Conservation (phyloP, 2,797 vertebrate species). For the Saxicola maurus region DNA sequence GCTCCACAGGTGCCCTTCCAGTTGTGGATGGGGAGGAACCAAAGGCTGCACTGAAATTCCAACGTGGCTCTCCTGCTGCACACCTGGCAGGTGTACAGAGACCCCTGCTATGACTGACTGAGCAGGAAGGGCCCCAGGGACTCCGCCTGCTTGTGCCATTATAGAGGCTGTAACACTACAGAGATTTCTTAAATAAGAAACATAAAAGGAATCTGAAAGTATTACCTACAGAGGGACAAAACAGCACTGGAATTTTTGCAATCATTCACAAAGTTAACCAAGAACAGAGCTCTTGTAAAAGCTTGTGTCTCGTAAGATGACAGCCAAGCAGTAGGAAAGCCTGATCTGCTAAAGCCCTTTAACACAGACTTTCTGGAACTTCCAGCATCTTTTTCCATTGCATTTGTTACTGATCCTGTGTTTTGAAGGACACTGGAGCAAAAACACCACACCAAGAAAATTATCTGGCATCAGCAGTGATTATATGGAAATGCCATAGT, state of each 20-base stretch:
- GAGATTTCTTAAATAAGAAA: background rate
- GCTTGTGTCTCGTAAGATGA: background rate
- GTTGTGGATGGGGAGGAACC: background rate
- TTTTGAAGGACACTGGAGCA: background rate
- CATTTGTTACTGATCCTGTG: background rate
- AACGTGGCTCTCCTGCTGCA: background rate
- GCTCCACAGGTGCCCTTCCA: background rate
- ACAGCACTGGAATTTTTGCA: background rate
- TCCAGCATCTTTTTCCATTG: background rate
- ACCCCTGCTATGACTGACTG: fast-evolving
- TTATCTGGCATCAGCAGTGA: background rate
- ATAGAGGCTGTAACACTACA: background rate
- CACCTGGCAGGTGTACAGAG: background rate
- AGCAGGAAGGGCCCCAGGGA: background rate
- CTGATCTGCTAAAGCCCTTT: background rate
- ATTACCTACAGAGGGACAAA: background rate
- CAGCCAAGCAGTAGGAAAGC: background rate
- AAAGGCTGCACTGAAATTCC: background rate
- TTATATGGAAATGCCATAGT: background rate
- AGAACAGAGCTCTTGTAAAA: background rate
- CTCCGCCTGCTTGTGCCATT: background rate
- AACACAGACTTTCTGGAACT: background rate
- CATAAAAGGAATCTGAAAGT: background rate
- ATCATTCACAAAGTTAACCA: background rate
- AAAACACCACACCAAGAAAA: background rate